Base-by-base conservation (phyloP, 2,797 vertebrate species). In the Sphenodon punctatus region DNA sequence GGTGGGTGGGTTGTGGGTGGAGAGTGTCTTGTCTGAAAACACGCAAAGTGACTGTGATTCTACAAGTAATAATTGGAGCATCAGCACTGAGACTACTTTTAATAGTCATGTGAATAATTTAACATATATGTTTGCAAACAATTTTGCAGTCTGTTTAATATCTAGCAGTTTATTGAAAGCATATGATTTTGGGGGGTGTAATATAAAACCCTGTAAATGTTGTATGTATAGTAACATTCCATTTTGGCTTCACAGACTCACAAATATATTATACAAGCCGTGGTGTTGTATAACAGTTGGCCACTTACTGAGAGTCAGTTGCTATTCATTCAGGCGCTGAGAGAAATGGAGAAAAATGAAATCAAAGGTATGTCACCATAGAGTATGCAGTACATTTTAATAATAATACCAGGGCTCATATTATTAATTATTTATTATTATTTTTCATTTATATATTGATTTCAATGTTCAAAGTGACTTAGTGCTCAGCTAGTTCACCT, bases 261-360 rank as follows among this genome's bases (percentile, higher is more conserved):
- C 88, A 97, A 96, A 85, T 99, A 98, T 58, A 89, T 97, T 74
- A 91, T 99, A 90, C 96, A 97, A 91, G 97, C 96, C 25, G 85
- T 96, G 71, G 96, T 99, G 68, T 89, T 98, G 36, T 68, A 95
- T 86, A 92, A 96, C 67, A 99, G 96, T 86, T 99, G 98, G 98
- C 75, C 94, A 59, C 94, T 99, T 92, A 96, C 96, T 42, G 96
- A 97, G 73, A 96, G 90, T 71, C 95, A 98, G 71, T 41, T 92
- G 84, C 80, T 80, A 55, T 96, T 98, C 91, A 90, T 97, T 89
- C 92, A 96, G 63, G 89, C 87, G 23, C 94, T 98, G 48, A 97
- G 91, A 94, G 97, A 97, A 59, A 70, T 91, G 67, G 95, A 97
- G 93, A 97, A 95, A 92, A 95, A 89, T 49, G 95, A 97, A 81